These are phyloP conservation scores for Cardiocondyla obscurior DNA, from an alignment of 1,140 invertebrate genomes.

Conservation along the genomic window DNA sequence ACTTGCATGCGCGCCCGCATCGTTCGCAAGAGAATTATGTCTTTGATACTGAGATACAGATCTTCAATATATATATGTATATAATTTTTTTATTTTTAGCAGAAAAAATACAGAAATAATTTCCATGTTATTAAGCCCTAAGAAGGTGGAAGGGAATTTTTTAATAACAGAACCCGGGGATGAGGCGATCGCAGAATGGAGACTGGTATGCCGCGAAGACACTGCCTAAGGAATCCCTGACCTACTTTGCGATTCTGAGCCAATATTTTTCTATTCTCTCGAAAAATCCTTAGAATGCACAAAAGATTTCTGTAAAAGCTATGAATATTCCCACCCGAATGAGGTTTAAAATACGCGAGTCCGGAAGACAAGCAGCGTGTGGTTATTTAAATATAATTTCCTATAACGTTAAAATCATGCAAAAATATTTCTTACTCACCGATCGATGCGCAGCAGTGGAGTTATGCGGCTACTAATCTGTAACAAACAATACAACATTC, in stretches of 20 bases:
- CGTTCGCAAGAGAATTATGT: constrained; percentile 58
- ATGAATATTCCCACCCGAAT: constrained; percentile 61
- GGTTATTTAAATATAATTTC: not conserved
- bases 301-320: constrained; percentile 43
- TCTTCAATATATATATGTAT: too few species aligned
- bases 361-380: constrained; percentile 7
- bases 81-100: too few species aligned
- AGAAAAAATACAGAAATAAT: constrained; percentile 68
- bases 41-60: constrained; percentile 68
- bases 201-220: constrained; percentile 65
- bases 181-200: constrained; percentile 63
- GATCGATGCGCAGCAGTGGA: too few species aligned
- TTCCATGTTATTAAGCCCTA: constrained; percentile 68
- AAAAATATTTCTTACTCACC: not conserved
- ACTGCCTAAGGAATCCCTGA: constrained; percentile 67
- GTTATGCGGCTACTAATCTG: too few species aligned
- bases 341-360: not conserved
- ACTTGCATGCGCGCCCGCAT: constrained; percentile 17
- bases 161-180: constrained; percentile 63
- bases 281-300: constrained; percentile 43
- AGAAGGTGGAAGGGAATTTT: constrained; percentile 68
- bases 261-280: constrained; percentile 69
- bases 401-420: too few species aligned
- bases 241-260: constrained; percentile 61
- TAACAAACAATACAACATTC: too few species aligned